Conservation (phyloP, 1,140 invertebrate genomes). For the Drosophila parvula region DNA sequence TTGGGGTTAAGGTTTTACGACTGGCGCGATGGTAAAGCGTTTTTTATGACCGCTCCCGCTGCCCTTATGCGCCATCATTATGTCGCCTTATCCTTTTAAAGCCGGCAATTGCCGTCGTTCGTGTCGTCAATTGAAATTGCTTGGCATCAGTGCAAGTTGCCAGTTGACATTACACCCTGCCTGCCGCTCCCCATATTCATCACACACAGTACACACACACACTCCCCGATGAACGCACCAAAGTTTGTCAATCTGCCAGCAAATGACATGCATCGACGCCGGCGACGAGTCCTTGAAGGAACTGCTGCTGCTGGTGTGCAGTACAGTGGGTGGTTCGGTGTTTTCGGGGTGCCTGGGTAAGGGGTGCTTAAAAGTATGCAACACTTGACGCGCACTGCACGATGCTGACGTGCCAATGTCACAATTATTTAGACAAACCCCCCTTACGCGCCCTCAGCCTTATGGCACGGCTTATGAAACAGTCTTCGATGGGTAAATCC, state of each 20-base stretch:
- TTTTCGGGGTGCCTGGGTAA: background rate
- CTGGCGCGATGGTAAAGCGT: slow-evolving; percentile 32
- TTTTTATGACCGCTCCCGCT: slow-evolving; percentile 46
- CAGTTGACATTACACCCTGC: slow-evolving; percentile 70
- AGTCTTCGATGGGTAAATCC: slow-evolving; percentile 15
- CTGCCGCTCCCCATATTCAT: slow-evolving; percentile 69
- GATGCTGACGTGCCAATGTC: slow-evolving; percentile 69
- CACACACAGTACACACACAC: slow-evolving; percentile 31
- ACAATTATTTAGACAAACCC: slow-evolving; percentile 71
- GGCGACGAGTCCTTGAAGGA: slow-evolving; percentile 33
- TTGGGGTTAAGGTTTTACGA: slow-evolving; percentile 27
- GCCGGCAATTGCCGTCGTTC: slow-evolving; percentile 70
- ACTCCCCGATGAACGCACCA: slow-evolving; percentile 28
- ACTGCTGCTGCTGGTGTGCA: background rate
- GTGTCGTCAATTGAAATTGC: slow-evolving; percentile 79
- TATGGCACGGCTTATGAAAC: slow-evolving; percentile 31
- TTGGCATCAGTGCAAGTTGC: slow-evolving; percentile 73
- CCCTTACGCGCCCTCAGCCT: background rate
- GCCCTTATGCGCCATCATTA: slow-evolving; percentile 45
- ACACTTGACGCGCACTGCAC: slow-evolving; percentile 61
- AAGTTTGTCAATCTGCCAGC: slow-evolving; percentile 77
- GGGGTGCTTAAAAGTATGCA: slow-evolving; percentile 66
- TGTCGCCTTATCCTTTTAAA: slow-evolving; percentile 55
- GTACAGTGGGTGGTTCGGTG: background rate
- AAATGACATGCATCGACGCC: slow-evolving; percentile 73